Percentiles rank a stretch among this genome's conserved stretches.
phyloP scores from a whole-genome alignment of 1,140 invertebrate genomes.

The Phymastichus coffea region DNA sequence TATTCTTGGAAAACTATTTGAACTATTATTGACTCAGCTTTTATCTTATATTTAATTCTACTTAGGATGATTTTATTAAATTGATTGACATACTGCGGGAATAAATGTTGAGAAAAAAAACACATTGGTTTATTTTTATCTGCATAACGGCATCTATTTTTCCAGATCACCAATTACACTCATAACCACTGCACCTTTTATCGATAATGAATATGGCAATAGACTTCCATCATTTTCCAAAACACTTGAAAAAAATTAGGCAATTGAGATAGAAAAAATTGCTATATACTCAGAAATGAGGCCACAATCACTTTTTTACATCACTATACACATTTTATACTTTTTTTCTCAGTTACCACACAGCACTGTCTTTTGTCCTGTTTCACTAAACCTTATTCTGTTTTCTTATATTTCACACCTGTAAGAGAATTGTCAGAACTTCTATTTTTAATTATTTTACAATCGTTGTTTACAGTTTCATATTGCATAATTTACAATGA shows the following conservation, averaged over 20 bases:
- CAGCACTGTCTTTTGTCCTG: conserved; percentile 43
- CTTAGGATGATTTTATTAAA: too few species aligned
- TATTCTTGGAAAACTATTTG: too few species aligned
- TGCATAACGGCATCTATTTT: conserved; percentile 54
- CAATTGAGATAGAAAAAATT: conserved; percentile 22
- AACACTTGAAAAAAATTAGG: conserved; percentile 30
- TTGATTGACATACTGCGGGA: conserved; percentile 38
- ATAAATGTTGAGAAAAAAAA: conserved; percentile 45
- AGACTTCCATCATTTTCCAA: conserved; percentile 20
- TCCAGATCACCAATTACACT: conserved; percentile 50
- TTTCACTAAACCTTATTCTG: conserved; percentile 30
- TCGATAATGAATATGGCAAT: conserved; percentile 40
- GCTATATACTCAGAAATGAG: conserved; percentile 44
- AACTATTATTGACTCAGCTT: too few species aligned
- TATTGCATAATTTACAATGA: conserved; percentile 22
- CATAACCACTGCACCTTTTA: conserved; percentile 49
- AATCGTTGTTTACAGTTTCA: conserved; percentile 5
- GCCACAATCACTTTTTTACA: conserved; percentile 54
- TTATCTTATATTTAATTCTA: too few species aligned
- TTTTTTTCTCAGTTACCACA: conserved; percentile 38
- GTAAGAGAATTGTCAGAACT: conserved; percentile 9
- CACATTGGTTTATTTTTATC: conserved; percentile 41
- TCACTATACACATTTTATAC: conserved; percentile 54
- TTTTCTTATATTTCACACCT: conserved; percentile 19
- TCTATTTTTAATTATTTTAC: neutral